These are phyloP conservation scores for Perizoma flavofasciatum DNA, from an alignment of 2,888 invertebrate species.

Conservation along the genomic window DNA sequence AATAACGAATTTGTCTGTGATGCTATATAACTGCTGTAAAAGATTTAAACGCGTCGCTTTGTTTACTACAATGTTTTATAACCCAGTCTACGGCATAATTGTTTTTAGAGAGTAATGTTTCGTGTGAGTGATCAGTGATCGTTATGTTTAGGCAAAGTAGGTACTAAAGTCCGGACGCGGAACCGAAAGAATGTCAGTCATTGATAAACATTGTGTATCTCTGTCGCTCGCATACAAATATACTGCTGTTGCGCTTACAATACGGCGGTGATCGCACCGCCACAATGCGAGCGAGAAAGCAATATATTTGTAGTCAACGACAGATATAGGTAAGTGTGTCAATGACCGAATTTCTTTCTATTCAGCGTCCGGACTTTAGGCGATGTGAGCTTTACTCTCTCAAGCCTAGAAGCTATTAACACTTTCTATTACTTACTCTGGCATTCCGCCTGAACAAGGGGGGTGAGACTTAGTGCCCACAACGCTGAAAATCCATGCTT, in stretches of 20 bases:
- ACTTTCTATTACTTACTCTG: slow-evolving; percentile 74
- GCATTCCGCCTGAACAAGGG: slow-evolving; percentile 82
- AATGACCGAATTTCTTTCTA: too few species aligned
- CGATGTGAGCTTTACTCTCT: slow-evolving; percentile 44
- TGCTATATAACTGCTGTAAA: slow-evolving; percentile 19
- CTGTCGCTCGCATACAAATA: too few species aligned
- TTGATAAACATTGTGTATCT: too few species aligned
- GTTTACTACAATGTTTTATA: slow-evolving; percentile 36
- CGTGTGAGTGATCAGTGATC: slow-evolving; percentile 33
- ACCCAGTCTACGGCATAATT: slow-evolving; percentile 61
- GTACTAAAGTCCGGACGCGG: slow-evolving; percentile 4
- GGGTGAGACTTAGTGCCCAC: slow-evolving; percentile 80
- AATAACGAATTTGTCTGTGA: slow-evolving; percentile 12
- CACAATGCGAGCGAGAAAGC: too few species aligned
- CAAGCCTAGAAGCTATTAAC: slow-evolving; percentile 58
- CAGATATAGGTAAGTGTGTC: too few species aligned
- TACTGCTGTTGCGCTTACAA: too few species aligned
- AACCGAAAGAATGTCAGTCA: too few species aligned
- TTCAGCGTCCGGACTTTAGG: slow-evolving; percentile 9
- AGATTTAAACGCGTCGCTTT: slow-evolving; percentile 26
- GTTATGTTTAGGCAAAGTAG: slow-evolving; percentile 24
- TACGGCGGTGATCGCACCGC: too few species aligned
- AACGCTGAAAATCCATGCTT: slow-evolving; percentile 83
- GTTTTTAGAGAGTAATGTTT: slow-evolving; percentile 39
- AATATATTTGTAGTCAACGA: too few species aligned